Base-by-base conservation (phyloP, 1,140 invertebrate genomes). In the Choristoneura fumiferana region DNA sequence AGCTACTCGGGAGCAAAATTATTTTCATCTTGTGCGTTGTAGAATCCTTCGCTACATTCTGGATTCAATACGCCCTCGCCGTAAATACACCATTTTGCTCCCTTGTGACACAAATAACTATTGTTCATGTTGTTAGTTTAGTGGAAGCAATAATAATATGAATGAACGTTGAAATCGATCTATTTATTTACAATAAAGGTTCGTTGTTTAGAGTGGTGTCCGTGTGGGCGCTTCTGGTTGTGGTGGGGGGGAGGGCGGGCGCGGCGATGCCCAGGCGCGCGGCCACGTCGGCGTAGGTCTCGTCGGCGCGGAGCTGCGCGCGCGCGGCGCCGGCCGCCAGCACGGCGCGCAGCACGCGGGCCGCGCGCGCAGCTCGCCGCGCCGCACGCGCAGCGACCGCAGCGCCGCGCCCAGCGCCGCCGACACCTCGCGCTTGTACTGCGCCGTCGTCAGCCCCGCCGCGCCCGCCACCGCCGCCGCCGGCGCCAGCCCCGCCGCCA, bases 381-480 rank as follows among this genome's bases (percentile, higher is more conserved):
- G 67, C 56, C 73, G 67, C 62, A 33, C 71, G 6, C 77, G 74
- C 36, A 84, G 29, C 8, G 81, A 78, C 12, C 52, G 53, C 52
- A 83, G 37, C 17, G 58, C 63, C 9, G n/a, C 36, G 49, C 54
- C 58, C 57, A 87, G 65, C 54, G 76, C 79, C 8, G 49, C 66
- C 1, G 68, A 71, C 45, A 84, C 81, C 43, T 72, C 72, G 12
- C 53, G 52, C 70, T 85, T 87, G 73, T 84, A 87, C 63, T 81
- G 77, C 14, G 73, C 95, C 38, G 97, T 98, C 74, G 95, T 93
- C 10, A 97, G 65, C 9, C 88, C 84, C 62, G 89, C 76, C 14
- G 89, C 91, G 84, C 97, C 93, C 57, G 92, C 82, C 73, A 94
- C 94, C 64, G 97, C 95, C 59, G 94, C 91, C 61, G 95, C 92